Conservation (phyloP, 30 jellyfish, hydroid and myxozoan species). For the Haliclystus octoradiatus region DNA sequence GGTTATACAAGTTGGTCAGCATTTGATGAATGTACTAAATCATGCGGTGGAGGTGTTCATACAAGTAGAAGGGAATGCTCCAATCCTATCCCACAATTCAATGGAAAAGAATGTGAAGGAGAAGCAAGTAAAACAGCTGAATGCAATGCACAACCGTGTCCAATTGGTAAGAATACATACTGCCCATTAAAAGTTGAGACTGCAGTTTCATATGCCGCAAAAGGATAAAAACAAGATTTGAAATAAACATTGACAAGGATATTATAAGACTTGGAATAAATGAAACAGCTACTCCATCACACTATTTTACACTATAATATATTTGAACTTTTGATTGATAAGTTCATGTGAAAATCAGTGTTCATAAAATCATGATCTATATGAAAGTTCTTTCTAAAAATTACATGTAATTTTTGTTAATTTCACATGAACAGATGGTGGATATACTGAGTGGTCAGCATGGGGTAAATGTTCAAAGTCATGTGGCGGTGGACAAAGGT, state of each 20-base stretch:
- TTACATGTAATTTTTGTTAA: neutral
- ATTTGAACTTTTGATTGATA: too few species aligned
- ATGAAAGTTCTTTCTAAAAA: too few species aligned
- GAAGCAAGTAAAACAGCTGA: neutral
- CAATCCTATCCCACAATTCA: conserved; percentile 26
- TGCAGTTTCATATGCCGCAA: too few species aligned
- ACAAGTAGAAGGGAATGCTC: conserved; percentile 4
- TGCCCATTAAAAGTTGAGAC: too few species aligned
- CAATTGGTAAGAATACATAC: conserved; percentile 23
- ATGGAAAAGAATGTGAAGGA: conserved; percentile 66
- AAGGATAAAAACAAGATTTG: too few species aligned
- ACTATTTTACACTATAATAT: too few species aligned
- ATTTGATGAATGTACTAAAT: conserved; percentile 3
- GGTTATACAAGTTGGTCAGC: conserved; percentile 5
- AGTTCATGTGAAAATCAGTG: too few species aligned
- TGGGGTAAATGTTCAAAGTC: conserved; percentile 20
- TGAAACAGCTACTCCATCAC: too few species aligned
- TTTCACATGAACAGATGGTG: conserved; percentile 24
- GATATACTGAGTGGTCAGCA: conserved; percentile 30
- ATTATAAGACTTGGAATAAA: too few species aligned
- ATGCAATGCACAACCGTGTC: conserved; percentile 20
- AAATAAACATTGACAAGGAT: too few species aligned
- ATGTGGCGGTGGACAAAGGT: conserved; percentile 30
- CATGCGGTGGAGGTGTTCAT: conserved; percentile 22
- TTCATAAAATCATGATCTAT: too few species aligned